phyloP scores from a whole-genome alignment of 2,888 invertebrate species.

The Tethea ocularis region DNA sequence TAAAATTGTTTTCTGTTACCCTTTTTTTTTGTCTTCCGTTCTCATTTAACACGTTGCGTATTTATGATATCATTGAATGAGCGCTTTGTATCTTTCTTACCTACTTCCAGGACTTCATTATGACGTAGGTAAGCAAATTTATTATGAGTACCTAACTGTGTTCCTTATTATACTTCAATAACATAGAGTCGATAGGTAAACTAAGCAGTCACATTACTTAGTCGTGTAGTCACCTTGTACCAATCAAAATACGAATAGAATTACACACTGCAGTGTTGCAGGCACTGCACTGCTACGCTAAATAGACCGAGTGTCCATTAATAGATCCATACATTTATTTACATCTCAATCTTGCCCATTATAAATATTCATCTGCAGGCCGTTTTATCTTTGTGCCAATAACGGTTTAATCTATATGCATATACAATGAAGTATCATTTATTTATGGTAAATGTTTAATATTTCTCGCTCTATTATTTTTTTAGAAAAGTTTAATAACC shows the following conservation, averaged over 20 bases:
- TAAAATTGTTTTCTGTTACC: slow-evolving; percentile 66
- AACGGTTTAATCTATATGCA: slow-evolving; percentile 54
- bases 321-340: slow-evolving; percentile 67
- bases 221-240: slow-evolving; percentile 12
- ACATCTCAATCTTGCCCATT: slow-evolving; percentile 65
- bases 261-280: slow-evolving; percentile 28
- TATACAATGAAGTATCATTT: slow-evolving; percentile 30
- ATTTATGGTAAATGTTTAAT: background rate
- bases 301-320: slow-evolving; percentile 47
- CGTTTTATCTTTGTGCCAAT: slow-evolving; percentile 60
- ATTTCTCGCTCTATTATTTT: background rate
- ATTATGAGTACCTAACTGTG: slow-evolving; percentile 2
- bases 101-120: slow-evolving; percentile 24
- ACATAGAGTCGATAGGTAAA: background rate
- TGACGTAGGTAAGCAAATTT: slow-evolving; percentile 6
- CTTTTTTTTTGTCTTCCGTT: slow-evolving; percentile 66
- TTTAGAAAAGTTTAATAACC: background rate
- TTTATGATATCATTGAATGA: slow-evolving; percentile 56
- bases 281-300: slow-evolving; percentile 25
- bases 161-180: slow-evolving; percentile 1
- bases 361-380: slow-evolving; percentile 66
- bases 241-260: slow-evolving; percentile 33
- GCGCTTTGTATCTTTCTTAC: slow-evolving; percentile 31
- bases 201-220: background rate
- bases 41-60: slow-evolving; percentile 54